Base-by-base conservation (phyloP, 2,113 vertebrate species). In the Coracopsis vasa region DNA sequence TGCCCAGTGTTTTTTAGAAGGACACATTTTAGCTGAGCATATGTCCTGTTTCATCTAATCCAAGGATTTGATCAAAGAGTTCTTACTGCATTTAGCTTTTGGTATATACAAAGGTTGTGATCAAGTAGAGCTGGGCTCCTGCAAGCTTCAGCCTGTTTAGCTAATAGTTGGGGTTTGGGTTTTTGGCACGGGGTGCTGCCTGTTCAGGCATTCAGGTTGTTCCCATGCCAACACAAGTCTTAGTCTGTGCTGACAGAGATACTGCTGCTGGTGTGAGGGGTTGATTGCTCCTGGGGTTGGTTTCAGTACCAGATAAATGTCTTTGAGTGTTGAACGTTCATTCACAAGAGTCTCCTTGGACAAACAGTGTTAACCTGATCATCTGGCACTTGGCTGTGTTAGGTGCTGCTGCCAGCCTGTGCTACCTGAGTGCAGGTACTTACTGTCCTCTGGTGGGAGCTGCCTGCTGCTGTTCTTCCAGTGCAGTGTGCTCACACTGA, bases 271-370 rank as follows among this genome's bases (percentile, higher is more conserved):
- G 11, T 88, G 18, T 45, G 66, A 72, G 83, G 35, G 16, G 19
- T 61, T 92, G 50, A 33, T 65, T 48, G 78, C 31, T 56, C 37
- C 7, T 71, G 74, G 56, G 86, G 35, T 80, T 79, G 93, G 71
- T 90, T 78, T 56, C 53, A 37, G 61, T 73, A 89, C 88, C 90
- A 93, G 94, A 82, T 72, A 29, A 16, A 95, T 13, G 29, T 95
- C 93, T 95, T 90, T 7, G 14, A 87, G 80, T 97, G 94, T 95
- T 98, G 96, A 96, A 91, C 28, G 82, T 90, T 93, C 80, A 42
- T 85, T 94, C 87, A 51, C 21, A 71, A 75, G 45, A 23, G 54
- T 70, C 45, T 47, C 28, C 65, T 29, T 88, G 83, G 71, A 29
- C 61, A 37, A 39, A 45, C 41, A 67, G 74, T 4, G 0, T 73